These are phyloP conservation scores for Ciconia boyciana DNA, from an alignment of 2,113 vertebrate species.

Conservation along the genomic window DNA sequence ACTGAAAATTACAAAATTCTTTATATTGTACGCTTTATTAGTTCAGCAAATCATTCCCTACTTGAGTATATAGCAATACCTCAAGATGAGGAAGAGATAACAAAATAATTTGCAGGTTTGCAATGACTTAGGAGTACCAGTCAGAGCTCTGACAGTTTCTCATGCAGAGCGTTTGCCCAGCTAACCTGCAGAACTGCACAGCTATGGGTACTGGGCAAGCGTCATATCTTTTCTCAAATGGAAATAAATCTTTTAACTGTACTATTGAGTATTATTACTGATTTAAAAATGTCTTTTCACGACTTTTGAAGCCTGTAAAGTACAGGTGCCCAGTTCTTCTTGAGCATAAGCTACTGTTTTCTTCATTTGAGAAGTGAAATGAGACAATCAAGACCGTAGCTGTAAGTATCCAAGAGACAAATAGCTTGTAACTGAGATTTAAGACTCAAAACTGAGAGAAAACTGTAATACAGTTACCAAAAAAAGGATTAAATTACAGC, in stretches of 20 bases:
- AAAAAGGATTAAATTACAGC: neutral
- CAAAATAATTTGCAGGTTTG: neutral
- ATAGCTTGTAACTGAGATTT: neutral
- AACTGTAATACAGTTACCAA: neutral
- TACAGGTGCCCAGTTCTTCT: neutral
- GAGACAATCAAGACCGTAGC: neutral
- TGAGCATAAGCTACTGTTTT: neutral
- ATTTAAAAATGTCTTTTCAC: neutral
- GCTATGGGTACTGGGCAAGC: neutral
- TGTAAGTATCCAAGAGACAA: neutral
- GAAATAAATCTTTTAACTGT: neutral
- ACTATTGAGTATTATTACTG: neutral
- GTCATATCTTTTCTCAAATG: fast-evolving
- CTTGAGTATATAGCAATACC: neutral
- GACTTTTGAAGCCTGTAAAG: neutral
- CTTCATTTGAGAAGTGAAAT: neutral
- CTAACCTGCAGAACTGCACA: neutral
- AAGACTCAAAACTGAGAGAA: neutral
- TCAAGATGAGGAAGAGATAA: neutral
- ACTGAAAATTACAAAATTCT: neutral
- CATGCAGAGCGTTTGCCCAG: neutral
- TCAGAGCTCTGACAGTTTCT: neutral
- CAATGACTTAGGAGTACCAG: neutral
- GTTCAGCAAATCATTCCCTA: neutral
- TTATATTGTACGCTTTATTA: neutral